These are phyloP conservation scores for Baccha elongata DNA, from an alignment of 2,888 invertebrate genomes.

Conservation along the genomic window DNA sequence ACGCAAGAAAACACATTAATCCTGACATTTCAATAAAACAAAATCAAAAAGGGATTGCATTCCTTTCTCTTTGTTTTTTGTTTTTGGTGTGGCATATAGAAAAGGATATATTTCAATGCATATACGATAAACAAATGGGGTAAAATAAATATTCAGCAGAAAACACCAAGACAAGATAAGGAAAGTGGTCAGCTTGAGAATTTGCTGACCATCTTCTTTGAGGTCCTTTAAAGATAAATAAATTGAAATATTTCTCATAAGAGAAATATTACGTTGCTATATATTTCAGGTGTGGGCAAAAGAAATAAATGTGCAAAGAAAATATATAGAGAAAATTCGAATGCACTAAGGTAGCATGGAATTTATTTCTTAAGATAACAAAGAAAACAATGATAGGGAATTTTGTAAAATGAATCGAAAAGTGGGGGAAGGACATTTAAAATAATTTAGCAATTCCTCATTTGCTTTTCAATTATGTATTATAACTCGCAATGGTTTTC, in stretches of 20 bases:
- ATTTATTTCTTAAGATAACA: not conserved
- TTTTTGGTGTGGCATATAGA: not conserved
- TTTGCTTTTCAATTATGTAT: too few species aligned
- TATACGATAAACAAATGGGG: constrained; percentile 4
- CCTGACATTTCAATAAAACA: constrained; percentile 71
- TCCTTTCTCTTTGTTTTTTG: constrained; percentile 26
- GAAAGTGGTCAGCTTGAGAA: constrained; percentile 69
- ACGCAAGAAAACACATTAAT: constrained; percentile 73
- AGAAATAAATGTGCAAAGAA: constrained; percentile 6
- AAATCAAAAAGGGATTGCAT: constrained; percentile 66
- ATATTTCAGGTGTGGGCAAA: constrained; percentile 40
- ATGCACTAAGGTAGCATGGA: not conserved
- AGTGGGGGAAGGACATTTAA: too few species aligned
- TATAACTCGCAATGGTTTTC: too few species aligned
- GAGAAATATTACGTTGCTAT: not conserved
- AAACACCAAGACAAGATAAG: constrained; percentile 69
- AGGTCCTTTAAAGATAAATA: constrained; percentile 57
- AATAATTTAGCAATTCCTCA: too few species aligned
- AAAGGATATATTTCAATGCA: constrained; percentile 48
- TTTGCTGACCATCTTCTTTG: constrained; percentile 49
- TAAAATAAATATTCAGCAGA: constrained; percentile 59
- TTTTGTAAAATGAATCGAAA: too few species aligned
- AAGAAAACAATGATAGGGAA: not conserved
- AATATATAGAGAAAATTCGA: constrained; percentile 16
- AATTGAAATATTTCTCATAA: constrained; percentile 66